Base-by-base conservation (phyloP, 92 coral and sea anemone species). In the Siderastrea siderea region DNA sequence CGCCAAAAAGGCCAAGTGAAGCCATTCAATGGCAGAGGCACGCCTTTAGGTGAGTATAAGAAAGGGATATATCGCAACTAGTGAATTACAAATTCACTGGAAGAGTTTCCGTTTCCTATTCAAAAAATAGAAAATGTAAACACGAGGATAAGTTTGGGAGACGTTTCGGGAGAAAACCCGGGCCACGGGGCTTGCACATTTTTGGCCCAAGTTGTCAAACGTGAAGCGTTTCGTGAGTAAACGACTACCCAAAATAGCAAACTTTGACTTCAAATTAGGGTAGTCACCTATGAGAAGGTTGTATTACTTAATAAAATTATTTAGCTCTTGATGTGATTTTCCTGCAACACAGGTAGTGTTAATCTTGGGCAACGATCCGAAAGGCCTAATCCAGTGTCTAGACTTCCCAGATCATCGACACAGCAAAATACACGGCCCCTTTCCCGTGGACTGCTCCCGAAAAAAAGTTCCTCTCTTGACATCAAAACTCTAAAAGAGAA, bases 281-380 rank as follows among this genome's bases (percentile, higher is more conserved):
- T 61, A 19, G 5, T 14, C 17, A 61, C n/a, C 19, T 61, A 2
- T 61, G 5, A 14, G 3, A 61, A 13, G 19, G 66, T n/a, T n/a
- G n/a, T n/a, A n/a, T n/a, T n/a, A n/a, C n/a, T n/a, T n/a, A 1
- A n/a, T 12, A n/a, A 61, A 1, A 13, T n/a, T 1, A 7, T 6
- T 72, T 7, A 51, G 3, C 6, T 13, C n/a, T 6, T 3, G 52
- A 53, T 26, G 78, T n/a, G 3, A 4, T 57, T 45, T 47, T 48
- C 47, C 17, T 48, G 19, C 5, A 64, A 63, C 45, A 38, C 83
- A 79, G 83, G 17, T 17, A 10, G 48, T 38, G 11, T 16, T 19
- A 62, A 79, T 17, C 83, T 63, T 63, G 83, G 5, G 0, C 83
- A 79, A 79, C 71, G 47, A 16, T 48, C 49, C 44, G 47, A 49